Evolutionary conservation across 2,113 vertebrate genomes (phyloP).

Genomic region (Aleadryas rufinucha): DNA sequence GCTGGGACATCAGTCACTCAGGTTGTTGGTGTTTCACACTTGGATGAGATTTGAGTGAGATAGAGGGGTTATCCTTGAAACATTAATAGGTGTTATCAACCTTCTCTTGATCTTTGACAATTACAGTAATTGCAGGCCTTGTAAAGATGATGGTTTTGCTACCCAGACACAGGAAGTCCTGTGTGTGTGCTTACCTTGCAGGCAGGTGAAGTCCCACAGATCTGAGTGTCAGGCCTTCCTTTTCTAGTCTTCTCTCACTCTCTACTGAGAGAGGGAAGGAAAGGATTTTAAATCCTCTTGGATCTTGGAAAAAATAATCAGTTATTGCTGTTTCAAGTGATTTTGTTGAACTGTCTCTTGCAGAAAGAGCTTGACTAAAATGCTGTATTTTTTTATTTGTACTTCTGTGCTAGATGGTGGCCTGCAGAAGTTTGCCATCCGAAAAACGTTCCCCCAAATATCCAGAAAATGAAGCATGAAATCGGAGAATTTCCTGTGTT

Average conservation of each 20-base stretch:
- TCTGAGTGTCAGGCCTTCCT: background rate
- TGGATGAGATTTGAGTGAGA: background rate
- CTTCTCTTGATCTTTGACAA: background rate
- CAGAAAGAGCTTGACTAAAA: slow-evolving; percentile 37
- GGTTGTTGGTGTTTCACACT: background rate
- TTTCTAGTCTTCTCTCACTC: background rate
- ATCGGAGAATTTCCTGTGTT: slow-evolving; percentile 98
- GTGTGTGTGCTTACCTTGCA: background rate
- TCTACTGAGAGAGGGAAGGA: background rate
- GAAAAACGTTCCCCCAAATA: slow-evolving; percentile 94
- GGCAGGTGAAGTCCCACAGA: background rate
- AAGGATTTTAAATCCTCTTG: background rate
- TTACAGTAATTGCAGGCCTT: background rate
- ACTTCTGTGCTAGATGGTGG: slow-evolving; percentile 89
- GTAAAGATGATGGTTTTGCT: background rate
- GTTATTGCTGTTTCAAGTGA: background rate
- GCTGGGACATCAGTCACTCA: background rate
- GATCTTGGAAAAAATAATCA: background rate
- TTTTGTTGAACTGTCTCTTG: background rate
- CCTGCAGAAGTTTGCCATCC: slow-evolving; percentile 97
- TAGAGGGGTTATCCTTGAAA: background rate
- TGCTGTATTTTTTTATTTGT: slow-evolving; percentile 60
- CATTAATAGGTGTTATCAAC: background rate
- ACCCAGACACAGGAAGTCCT: background rate
- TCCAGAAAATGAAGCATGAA: slow-evolving; percentile 97